These are phyloP conservation scores for Trachops cirrhosus DNA, from an alignment of 2,797 vertebrate genomes.

Conservation along the genomic window DNA sequence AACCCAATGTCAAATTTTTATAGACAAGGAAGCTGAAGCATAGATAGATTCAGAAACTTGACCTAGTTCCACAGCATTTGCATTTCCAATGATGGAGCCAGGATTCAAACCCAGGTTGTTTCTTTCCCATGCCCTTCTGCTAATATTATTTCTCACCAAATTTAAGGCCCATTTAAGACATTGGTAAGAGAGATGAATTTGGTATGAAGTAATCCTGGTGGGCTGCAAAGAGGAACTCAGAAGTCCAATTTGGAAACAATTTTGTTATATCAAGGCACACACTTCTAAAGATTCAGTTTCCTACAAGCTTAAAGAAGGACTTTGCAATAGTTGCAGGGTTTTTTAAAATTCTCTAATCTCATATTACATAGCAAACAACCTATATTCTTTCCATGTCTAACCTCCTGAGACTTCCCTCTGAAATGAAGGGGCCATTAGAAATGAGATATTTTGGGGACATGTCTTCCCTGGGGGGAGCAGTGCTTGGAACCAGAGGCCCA, in stretches of 20 bases:
- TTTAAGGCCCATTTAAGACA: not conserved
- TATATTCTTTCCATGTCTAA: constrained; percentile 23
- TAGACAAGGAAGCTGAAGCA: not conserved
- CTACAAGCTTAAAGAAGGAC: not conserved
- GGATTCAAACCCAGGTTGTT: not conserved
- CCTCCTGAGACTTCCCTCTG: not conserved
- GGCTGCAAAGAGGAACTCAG: not conserved
- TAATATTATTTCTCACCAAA: not conserved
- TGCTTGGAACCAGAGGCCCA: not conserved
- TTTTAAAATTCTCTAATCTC: not conserved
- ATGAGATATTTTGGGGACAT: not conserved
- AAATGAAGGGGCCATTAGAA: not conserved
- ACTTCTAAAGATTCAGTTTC: not conserved
- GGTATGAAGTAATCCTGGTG: not conserved
- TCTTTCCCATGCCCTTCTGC: not conserved
- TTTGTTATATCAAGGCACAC: not conserved
- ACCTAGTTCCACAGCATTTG: not conserved
- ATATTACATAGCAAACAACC: not conserved
- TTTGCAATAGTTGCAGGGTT: not conserved
- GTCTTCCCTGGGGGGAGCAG: not conserved
- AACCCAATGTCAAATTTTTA: not conserved
- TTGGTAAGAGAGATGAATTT: not conserved
- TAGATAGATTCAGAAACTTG: not conserved
- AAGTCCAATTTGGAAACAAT: not conserved
- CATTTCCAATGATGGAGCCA: not conserved